Percentiles rank a stretch among this genome's conserved stretches.
Evolutionary conservation across 2,797 vertebrate genomes (phyloP).

Genomic region (Pseudochromis fuscus): DNA sequence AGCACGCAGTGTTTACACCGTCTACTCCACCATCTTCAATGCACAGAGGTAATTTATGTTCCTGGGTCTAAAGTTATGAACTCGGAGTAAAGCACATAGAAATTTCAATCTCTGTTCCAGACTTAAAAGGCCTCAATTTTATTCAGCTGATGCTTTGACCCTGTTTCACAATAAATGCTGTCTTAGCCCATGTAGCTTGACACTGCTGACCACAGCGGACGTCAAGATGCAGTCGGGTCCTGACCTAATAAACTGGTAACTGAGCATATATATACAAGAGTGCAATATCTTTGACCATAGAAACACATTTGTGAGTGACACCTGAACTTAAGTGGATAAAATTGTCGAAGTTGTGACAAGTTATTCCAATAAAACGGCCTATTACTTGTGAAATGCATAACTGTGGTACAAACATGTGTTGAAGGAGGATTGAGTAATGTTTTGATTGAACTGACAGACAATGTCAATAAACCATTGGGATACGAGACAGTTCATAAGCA

Average conservation of each 20-base stretch:
- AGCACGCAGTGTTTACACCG: neutral
- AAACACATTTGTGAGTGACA: neutral
- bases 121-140: neutral
- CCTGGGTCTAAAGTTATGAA: neutral
- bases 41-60: neutral
- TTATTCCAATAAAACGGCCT: neutral
- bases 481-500: neutral
- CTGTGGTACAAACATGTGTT: neutral
- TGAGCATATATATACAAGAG: neutral
- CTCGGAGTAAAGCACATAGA: neutral
- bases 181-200: neutral
- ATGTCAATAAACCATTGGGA: neutral
- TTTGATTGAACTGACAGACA: neutral
- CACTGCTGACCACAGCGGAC: neutral
- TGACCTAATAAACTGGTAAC: conserved; percentile 3
- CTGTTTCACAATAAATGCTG: neutral
- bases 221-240: too few relatives aligned
- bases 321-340: neutral
- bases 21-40: neutral
- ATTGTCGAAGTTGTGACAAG: neutral
- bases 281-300: neutral
- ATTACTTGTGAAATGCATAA: neutral
- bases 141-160: conserved; percentile 7
- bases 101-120: neutral
- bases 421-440: too few relatives aligned